Evolutionary conservation across 2,888 invertebrate genomes (phyloP).

Genomic region (Apamea epomidion): DNA sequence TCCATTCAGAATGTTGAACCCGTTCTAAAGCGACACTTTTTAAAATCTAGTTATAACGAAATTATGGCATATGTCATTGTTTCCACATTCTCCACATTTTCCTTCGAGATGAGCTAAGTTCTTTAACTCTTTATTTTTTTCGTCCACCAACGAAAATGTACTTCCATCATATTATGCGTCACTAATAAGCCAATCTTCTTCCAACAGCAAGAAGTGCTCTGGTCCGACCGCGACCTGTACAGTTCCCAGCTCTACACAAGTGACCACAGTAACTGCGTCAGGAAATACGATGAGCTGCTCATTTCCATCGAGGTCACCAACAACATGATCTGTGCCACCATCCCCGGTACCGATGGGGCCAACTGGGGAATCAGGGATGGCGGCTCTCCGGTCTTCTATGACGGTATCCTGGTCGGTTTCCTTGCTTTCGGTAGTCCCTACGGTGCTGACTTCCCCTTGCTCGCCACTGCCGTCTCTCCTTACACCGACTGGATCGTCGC

Average conservation of each 20-base stretch:
- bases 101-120: neutral
- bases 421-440: slow-evolving; percentile 40
- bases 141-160: too few relatives aligned
- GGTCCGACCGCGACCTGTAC: slow-evolving; percentile 66
- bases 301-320: slow-evolving; percentile 63
- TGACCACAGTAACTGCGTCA: slow-evolving; percentile 72
- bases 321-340: slow-evolving; percentile 77
- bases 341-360: slow-evolving; percentile 63
- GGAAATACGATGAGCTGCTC: slow-evolving; percentile 68
- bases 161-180: neutral
- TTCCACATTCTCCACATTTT: neutral
- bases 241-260: slow-evolving; percentile 77
- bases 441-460: slow-evolving; percentile 21
- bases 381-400: slow-evolving; percentile 83
- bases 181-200: slow-evolving; percentile 7
- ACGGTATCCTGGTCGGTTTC: slow-evolving; percentile 76
- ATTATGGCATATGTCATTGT: neutral
- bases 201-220: slow-evolving; percentile 68
- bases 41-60: neutral
- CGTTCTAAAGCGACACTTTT: neutral
- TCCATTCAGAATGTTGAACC: neutral
- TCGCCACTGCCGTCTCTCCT: slow-evolving; percentile 38
- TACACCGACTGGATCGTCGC: slow-evolving; percentile 50
- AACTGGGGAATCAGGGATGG: slow-evolving; percentile 76
- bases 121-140: neutral